phyloP scores from a whole-genome alignment of 1,140 invertebrate species.

The Platyscapa corneri region DNA sequence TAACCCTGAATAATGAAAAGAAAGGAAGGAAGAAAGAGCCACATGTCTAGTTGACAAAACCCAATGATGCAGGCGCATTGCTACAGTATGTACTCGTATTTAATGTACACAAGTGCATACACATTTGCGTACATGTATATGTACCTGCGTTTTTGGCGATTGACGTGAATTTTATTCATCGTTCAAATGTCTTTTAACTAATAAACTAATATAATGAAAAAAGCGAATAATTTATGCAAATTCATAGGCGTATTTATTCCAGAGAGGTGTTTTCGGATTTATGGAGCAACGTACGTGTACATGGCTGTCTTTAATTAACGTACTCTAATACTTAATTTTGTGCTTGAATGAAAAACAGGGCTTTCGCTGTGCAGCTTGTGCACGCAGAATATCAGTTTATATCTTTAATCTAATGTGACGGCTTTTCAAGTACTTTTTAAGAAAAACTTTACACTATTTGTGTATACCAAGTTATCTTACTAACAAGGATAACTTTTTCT shows the following conservation, averaged over 20 bases:
- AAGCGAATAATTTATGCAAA: not conserved
- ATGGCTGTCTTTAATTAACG: not conserved
- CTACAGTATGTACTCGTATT: not conserved
- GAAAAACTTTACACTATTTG: not conserved
- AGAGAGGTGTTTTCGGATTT: not conserved
- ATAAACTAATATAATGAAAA: not conserved
- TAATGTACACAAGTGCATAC: not conserved
- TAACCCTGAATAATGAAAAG: constrained; percentile 20
- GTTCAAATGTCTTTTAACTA: not conserved
- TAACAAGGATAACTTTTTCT: not conserved
- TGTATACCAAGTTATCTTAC: not conserved
- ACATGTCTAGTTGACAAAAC: not conserved
- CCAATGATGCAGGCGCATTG: not conserved
- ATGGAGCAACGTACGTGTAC: not conserved
- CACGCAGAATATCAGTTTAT: not conserved
- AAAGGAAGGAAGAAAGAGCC: not conserved
- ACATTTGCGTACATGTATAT: not conserved
- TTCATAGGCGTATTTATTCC: not conserved
- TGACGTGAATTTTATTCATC: not conserved
- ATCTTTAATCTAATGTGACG: no score
- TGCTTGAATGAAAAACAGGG: not conserved
- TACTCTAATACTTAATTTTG: not conserved
- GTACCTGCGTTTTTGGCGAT: not conserved
- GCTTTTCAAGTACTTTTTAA: not conserved
- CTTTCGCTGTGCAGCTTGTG: not conserved